Evolutionary conservation across 2,113 vertebrate genomes (phyloP), one percentile per base, ranked within the genome.

Genomic region (Addax nasomaculatus): DNA sequence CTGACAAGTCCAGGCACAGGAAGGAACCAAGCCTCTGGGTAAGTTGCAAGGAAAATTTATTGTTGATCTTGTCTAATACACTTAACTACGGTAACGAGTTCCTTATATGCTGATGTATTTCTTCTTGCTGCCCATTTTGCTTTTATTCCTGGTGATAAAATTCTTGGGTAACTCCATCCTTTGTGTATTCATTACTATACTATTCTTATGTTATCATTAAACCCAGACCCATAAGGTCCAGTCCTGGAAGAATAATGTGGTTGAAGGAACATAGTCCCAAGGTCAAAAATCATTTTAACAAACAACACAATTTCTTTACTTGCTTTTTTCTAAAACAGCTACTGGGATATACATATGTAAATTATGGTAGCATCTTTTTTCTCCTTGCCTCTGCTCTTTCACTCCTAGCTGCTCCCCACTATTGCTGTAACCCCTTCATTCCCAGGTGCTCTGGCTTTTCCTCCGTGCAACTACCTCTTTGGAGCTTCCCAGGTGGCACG

Each of bases 201-300:
- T 25, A 29, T 49, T 43, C 53, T 11, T 15, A 2, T 15, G 27
- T 13, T 57, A 64, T 21, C 58, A 87, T 80, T 87, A 80, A 96
- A 58, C 19, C 23, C 81, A 81, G 60, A 43, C 5, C 29, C 47
- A 6, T 10, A 19, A 51, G 14, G 90, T 64, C 67, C 55, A 83
- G 96, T 10, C 43, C 81, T 15, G 13, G n/a, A 93, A 91, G 70
- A 93, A 91, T 58, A 87, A 90, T 80, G 45, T 81, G 47, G 47
- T 43, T 88, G 64, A 92, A 85, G 76, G 17, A 88, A 87, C 33
- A 87, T 7, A 92, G 55, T 39, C 62, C 43, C 51, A 21, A 64
- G 57, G 57, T 85, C 13, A 88, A 97, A 95, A 94, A 85, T 43
- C 73, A 67, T 27, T 76, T 73, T 70, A 94, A 90, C 67, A 96